Conservation (phyloP, 2,113 vertebrate species). For the Catagonus wagneri region DNA sequence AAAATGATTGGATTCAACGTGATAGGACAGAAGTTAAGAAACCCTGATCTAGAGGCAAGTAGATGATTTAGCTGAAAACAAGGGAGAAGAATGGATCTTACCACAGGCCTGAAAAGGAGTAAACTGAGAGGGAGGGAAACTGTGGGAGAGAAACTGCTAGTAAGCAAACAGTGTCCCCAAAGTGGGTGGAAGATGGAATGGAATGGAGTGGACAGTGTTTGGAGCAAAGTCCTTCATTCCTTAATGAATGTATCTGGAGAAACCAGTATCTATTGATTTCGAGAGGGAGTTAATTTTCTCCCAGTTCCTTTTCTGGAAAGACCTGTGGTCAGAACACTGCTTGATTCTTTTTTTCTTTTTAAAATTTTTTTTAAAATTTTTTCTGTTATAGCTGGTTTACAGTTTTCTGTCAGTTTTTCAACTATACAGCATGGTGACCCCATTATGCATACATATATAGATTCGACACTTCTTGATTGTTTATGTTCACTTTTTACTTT, state of each 20-base stretch:
- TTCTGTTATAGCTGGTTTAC: too few relatives aligned
- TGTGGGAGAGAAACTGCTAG: neutral
- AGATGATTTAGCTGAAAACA: neutral
- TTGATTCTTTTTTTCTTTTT: neutral
- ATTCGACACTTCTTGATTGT: neutral
- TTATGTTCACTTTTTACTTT: neutral
- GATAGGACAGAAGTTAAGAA: neutral
- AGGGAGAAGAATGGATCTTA: neutral
- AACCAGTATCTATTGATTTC: constrained; percentile 7
- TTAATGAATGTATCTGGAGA: constrained; percentile 37
- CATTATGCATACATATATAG: too few relatives aligned
- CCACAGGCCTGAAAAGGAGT: neutral
- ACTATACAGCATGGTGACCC: too few relatives aligned
- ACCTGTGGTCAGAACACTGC: neutral
- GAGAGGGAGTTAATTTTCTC: constrained; percentile 5
- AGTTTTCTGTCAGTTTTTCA: too few relatives aligned
- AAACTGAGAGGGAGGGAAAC: neutral
- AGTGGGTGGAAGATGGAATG: neutral
- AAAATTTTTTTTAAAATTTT: too few relatives aligned
- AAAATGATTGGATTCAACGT: neutral
- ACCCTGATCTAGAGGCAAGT: neutral
- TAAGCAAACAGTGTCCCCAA: neutral
- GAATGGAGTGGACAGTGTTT: neutral
- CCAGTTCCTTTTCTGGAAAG: neutral
- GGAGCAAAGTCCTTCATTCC: neutral